A percentile compares a stretch with the other conserved stretches of the same genome.
Conservation (phyloP, 2,888 invertebrate genomes). For the Entomobrya multifasciata region DNA sequence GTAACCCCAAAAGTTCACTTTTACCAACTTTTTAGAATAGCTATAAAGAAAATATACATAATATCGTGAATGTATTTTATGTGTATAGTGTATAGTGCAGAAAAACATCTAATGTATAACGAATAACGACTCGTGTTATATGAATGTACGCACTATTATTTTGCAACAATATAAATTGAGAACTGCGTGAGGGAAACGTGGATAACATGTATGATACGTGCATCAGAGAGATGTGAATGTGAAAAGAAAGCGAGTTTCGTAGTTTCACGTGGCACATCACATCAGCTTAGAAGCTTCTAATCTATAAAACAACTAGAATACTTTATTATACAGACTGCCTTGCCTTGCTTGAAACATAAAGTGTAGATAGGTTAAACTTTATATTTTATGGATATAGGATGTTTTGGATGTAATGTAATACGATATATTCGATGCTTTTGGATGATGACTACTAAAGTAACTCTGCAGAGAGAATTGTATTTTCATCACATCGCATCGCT, state of each 20-base stretch:
- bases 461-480: neutral
- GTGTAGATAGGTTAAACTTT: too few relatives aligned
- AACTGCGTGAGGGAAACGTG: conserved; percentile 16
- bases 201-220: neutral
- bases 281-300: conserved; percentile 1
- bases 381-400: neutral
- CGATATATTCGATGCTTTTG: conserved; percentile 10
- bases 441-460: neutral
- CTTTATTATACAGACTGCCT: too few relatives aligned
- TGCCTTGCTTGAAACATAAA: too few relatives aligned
- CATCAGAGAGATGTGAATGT: neutral
- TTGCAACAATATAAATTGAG: neutral
- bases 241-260: neutral
- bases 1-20: conserved; percentile 24
- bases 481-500: conserved; percentile 27
- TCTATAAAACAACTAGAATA: too few relatives aligned
- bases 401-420: neutral
- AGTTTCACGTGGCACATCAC: conserved; percentile 41
- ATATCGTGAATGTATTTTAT: too few relatives aligned
- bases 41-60: conserved; percentile 13
- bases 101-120: too few relatives aligned
- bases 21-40: neutral
- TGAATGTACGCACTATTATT: neutral
- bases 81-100: too few relatives aligned
- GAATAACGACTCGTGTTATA: too few relatives aligned